phyloP scores from a whole-genome alignment of 2,797 vertebrate genomes.

The Hyperoplus lanceolatus region DNA sequence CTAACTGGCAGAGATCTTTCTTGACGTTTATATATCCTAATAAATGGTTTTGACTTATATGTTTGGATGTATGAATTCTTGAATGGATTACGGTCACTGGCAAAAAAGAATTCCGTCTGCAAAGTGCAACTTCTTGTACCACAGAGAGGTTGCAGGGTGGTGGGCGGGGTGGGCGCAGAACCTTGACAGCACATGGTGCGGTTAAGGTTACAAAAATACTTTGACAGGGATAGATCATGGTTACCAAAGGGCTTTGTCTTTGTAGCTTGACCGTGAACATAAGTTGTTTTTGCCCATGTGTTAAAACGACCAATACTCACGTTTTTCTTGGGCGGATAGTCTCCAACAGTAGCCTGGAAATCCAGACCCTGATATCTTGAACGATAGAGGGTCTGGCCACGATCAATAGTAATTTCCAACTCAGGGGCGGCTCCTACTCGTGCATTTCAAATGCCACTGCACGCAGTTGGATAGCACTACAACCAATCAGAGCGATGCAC shows the following conservation, averaged over 20 bases:
- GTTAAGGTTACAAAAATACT: not conserved
- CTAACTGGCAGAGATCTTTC: too few relatives aligned
- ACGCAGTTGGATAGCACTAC: too few relatives aligned
- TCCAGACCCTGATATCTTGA: slow-evolving; percentile 15
- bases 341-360: slow-evolving; percentile 15
- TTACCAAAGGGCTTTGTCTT: not conserved
- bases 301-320: slow-evolving; percentile 2
- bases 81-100: not conserved
- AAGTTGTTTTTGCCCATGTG: slow-evolving; percentile 13
- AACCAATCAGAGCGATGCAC: too few relatives aligned
- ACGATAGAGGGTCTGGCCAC: too few relatives aligned
- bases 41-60: not conserved
- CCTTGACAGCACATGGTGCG: not conserved
- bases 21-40: not conserved
- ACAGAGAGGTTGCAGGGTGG: not conserved
- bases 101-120: not conserved
- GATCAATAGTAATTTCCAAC: too few relatives aligned
- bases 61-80: not conserved
- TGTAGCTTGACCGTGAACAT: slow-evolving; percentile 1
- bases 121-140: not conserved
- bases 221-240: not conserved
- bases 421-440: too few relatives aligned
- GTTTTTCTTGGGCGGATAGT: slow-evolving; percentile 19
- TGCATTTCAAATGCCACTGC: too few relatives aligned
- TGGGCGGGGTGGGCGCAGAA: not conserved